Conservation (phyloP, 92 coral and sea anemone genomes). For the Phymanthus crucifer region DNA sequence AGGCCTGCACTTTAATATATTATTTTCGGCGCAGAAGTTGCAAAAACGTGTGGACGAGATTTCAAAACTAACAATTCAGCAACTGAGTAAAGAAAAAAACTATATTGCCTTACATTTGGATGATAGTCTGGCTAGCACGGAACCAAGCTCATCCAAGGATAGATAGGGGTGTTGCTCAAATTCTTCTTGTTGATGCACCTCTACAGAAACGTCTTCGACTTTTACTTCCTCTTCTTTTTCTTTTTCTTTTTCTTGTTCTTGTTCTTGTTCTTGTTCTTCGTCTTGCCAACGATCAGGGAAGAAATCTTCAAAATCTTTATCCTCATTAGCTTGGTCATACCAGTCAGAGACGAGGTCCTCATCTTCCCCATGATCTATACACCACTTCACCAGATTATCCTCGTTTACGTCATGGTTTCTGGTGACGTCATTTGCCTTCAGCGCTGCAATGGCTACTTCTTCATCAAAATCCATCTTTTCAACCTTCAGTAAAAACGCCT, state of each 20-base stretch:
- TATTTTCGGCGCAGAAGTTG: too few species aligned
- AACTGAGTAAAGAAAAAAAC: not conserved
- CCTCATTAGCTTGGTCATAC: conserved; percentile 41
- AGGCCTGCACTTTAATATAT: too few species aligned
- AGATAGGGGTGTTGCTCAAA: conserved; percentile 37
- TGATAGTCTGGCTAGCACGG: conserved; percentile 47
- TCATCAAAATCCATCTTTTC: conserved; percentile 54
- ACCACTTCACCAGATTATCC: conserved; percentile 74
- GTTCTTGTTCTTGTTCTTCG: not conserved
- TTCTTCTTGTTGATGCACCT: conserved; percentile 13
- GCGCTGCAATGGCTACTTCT: conserved; percentile 63
- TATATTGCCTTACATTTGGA: conserved; percentile 20
- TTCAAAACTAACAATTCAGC: not conserved
- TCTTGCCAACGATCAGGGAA: conserved; percentile 34
- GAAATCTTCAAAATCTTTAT: conserved; percentile 33
- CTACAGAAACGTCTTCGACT: not conserved
- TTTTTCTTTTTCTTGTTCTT: not conserved
- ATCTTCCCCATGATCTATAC: conserved; percentile 60
- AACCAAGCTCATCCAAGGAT: conserved; percentile 60
- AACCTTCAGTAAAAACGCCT: conserved; percentile 6
- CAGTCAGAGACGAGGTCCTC: conserved; percentile 38
- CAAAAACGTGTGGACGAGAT: too few species aligned
- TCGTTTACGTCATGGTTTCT: conserved; percentile 45
- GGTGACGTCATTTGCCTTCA: conserved; percentile 49
- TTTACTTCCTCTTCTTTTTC: not conserved